Percentiles rank a stretch among this genome's conserved stretches.
Conservation (phyloP, 2,888 invertebrate genomes). For the Nycteola revayana region DNA sequence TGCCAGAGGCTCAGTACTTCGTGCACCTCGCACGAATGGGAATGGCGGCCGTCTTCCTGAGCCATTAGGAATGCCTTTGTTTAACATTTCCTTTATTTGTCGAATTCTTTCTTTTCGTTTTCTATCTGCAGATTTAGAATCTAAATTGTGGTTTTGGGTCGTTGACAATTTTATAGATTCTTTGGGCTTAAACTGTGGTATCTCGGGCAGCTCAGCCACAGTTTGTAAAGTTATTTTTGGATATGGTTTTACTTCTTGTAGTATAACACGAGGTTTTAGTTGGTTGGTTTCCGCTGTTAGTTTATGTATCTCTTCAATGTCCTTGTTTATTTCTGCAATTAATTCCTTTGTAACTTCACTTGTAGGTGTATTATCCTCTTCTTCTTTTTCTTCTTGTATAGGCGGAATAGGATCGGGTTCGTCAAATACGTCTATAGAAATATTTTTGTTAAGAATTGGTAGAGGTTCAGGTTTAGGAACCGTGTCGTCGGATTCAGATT, state of each 20-base stretch:
- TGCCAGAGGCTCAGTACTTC: slow-evolving; percentile 83
- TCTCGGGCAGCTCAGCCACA: slow-evolving; percentile 83
- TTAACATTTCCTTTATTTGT: slow-evolving; percentile 87
- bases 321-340: slow-evolving; percentile 71
- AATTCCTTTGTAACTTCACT: slow-evolving; percentile 61
- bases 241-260: slow-evolving; percentile 76
- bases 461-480: slow-evolving; percentile 48
- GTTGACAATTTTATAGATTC: slow-evolving; percentile 52
- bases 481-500: slow-evolving; percentile 67
- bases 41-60: slow-evolving; percentile 73
- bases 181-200: slow-evolving; percentile 80
- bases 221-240: slow-evolving; percentile 83
- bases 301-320: slow-evolving; percentile 76
- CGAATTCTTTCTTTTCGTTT: slow-evolving; percentile 84
- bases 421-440: slow-evolving; percentile 63
- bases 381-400: slow-evolving; percentile 51
- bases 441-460: slow-evolving; percentile 52
- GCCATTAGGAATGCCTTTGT: slow-evolving; percentile 85
- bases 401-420: slow-evolving; percentile 70
- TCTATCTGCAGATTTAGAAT: slow-evolving; percentile 72
- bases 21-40: slow-evolving; percentile 87
- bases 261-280: slow-evolving; percentile 61
- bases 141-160: slow-evolving; percentile 53
- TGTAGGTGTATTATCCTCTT: slow-evolving; percentile 66
- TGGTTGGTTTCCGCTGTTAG: slow-evolving; percentile 72